Base-by-base conservation (phyloP, 2,888 invertebrate species). In the Vannuccia rotundouncinata region DNA sequence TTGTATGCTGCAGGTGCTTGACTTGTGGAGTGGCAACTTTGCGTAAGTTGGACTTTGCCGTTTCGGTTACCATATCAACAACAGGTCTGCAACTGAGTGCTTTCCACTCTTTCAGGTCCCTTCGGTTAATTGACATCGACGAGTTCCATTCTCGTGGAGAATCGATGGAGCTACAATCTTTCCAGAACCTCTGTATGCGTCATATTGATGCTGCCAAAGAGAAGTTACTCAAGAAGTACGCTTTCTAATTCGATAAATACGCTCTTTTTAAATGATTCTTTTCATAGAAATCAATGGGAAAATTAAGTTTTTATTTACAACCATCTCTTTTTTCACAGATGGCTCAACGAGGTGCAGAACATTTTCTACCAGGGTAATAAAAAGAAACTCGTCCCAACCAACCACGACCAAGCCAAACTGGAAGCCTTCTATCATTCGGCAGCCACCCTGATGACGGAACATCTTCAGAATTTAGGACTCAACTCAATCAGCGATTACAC, bases 391-490 rank as follows among this genome's bases (percentile, higher is more conserved):
- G 87, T 88, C 59, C 88, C 88, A 22, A 86, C 86, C 82, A 86
- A 86, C 82, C 85, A 86, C 79, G 91, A 92, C 83, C 90, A 90
- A 25, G 90, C 90, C 17, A 90, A 91, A 85, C 91, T 93, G 87
- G 91, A 91, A 83, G 91, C 91, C 74, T 95, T 95, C 88, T 95
- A 93, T 86, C 92, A 94, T 86, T 93, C 94, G 84, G 91, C 94
- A 0, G 92, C 92, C 0, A 92, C 92, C 30, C 90, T 95, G 60
- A 95, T 95, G 95, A 93, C 94, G 0, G 92, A 92, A 84, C 93
- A 95, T 84, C 89, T 96, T 80, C 94, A 95, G 86, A 91, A 91
- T 28, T 87, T 95, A 31, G 93, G 93, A 83, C 89, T 94, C 66
- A 91, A 92, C 84, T 95, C 95, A 1, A 90, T 95, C 84, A 89